Evolutionary conservation across 2,797 vertebrate genomes (phyloP), one percentile per base, ranked within the genome.

Genomic region (Malacoraja senta): DNA sequence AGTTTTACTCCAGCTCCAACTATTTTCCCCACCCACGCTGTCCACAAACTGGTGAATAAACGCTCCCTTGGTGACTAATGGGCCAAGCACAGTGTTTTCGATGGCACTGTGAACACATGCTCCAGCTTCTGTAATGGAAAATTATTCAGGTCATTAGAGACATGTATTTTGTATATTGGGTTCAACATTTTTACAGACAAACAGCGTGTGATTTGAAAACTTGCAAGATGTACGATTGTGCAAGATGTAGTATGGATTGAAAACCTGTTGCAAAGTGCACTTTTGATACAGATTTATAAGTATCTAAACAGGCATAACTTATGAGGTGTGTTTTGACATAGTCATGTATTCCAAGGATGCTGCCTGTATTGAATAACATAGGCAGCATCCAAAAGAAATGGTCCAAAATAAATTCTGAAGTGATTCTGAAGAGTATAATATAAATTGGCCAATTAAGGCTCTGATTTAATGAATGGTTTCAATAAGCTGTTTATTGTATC

Each of bases 251-350:
- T 95, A 95, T 94, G 95, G 95, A 95, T 94, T 95, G 95, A 95
- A 94, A 94, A 61, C 63, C 94, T 94, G 94, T 94, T 95, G n/a
- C 90, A 94, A 95, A 96, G 94, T 95, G 95, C 95, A 95, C 94
- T 96, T 96, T 96, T 95, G 95, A 95, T 95, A 95, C 95, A 95
- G 95, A 95, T 95, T 95, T 96, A 94, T 95, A 95, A 95, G 94
- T 95, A 94, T 95, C 94, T 94, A 88, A 94, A 95, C 94, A 76
- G 94, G 95, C 93, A 94, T 81, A 94, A 94, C 93, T 95, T 80
- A 93, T 94, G 94, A 86, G 93, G 93, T 19, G 93, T 93, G 94
- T 93, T 94, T 93, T 94, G 93, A 93, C 94, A 91, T 12, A 74
- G 38, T 94, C 94, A 94, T 95, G 95, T 95, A 94, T 95, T 94